Conservation (phyloP, 2,113 vertebrate genomes). For the Trichomycterus rosablanca region DNA sequence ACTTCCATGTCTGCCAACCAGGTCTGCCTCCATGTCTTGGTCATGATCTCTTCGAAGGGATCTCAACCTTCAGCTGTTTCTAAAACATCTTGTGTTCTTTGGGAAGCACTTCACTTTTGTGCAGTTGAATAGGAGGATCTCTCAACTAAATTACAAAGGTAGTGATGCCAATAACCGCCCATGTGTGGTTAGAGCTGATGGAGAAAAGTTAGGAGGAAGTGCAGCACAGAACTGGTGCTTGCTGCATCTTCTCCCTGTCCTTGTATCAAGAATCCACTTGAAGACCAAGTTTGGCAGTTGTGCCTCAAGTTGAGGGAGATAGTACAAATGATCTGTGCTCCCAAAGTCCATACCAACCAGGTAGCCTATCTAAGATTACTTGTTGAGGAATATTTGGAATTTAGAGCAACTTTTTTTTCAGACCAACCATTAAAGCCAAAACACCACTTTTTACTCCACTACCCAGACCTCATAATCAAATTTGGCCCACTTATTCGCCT, state of each 20-base stretch:
- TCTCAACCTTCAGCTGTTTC: neutral
- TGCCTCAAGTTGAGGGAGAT: neutral
- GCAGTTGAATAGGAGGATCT: neutral
- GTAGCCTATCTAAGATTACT: neutral
- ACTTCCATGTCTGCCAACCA: slow-evolving; percentile 13
- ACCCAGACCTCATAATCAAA: neutral
- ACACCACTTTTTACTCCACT: neutral
- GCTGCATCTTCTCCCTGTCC: too few species aligned
- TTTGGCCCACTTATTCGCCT: neutral
- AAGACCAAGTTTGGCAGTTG: neutral
- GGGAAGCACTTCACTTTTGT: slow-evolving; percentile 6
- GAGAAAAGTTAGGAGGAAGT: neutral
- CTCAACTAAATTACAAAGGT: neutral
- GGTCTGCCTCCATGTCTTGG: slow-evolving; percentile 8
- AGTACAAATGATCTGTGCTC: neutral
- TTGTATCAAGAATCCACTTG: too few species aligned
- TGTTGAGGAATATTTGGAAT: too few species aligned
- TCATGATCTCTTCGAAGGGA: neutral
- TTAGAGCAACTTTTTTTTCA: too few species aligned
- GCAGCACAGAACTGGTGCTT: neutral
- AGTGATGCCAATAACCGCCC: neutral
- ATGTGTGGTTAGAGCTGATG: neutral
- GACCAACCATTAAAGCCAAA: too few species aligned
- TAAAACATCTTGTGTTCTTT: slow-evolving; percentile 2
- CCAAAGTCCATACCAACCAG: neutral